Evolutionary conservation across 2,888 invertebrate species (phyloP).

Genomic region (Campoplex nolae): DNA sequence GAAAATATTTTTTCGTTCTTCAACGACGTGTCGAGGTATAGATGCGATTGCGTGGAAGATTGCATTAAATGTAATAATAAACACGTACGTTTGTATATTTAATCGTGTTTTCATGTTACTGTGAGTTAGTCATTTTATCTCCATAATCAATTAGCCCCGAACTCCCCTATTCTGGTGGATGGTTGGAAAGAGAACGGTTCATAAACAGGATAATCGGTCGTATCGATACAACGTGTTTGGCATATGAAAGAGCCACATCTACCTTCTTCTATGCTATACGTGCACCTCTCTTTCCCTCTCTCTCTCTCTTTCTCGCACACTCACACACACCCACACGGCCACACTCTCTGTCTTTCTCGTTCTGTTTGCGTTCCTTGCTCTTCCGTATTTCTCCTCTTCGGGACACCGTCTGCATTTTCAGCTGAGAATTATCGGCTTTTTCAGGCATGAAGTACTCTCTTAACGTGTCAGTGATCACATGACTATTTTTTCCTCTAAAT

Average conservation of each 20-base stretch:
- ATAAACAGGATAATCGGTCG: conserved; percentile 79
- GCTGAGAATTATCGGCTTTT: conserved; percentile 30
- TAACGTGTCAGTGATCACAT: conserved; percentile 7
- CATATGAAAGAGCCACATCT: conserved; percentile 74
- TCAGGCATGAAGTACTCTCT: conserved; percentile 7
- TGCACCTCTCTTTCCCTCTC: conserved; percentile 13
- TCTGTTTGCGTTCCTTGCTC: conserved; percentile 4
- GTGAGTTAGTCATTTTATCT: too few relatives aligned
- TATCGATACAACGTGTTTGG: conserved; percentile 75
- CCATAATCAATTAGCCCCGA: too few relatives aligned
- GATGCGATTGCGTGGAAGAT: too few relatives aligned
- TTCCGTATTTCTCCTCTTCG: conserved; percentile 7
- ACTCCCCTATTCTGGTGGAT: conserved; percentile 29
- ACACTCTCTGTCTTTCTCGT: conserved; percentile 3
- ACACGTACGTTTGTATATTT: too few relatives aligned
- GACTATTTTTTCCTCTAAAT: neutral
- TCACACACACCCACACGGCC: too few relatives aligned
- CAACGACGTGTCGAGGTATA: too few relatives aligned
- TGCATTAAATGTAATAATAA: too few relatives aligned
- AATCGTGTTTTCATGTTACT: too few relatives aligned
- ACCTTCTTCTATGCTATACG: conserved; percentile 43
- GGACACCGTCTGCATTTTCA: conserved; percentile 25
- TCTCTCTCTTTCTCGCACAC: neutral
- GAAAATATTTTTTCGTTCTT: too few relatives aligned
- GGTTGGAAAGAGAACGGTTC: conserved; percentile 70